Evolutionary conservation across 1,140 invertebrate species (phyloP), one percentile per base, ranked within the genome.

Genomic region (Euwallacea fornicatus): DNA sequence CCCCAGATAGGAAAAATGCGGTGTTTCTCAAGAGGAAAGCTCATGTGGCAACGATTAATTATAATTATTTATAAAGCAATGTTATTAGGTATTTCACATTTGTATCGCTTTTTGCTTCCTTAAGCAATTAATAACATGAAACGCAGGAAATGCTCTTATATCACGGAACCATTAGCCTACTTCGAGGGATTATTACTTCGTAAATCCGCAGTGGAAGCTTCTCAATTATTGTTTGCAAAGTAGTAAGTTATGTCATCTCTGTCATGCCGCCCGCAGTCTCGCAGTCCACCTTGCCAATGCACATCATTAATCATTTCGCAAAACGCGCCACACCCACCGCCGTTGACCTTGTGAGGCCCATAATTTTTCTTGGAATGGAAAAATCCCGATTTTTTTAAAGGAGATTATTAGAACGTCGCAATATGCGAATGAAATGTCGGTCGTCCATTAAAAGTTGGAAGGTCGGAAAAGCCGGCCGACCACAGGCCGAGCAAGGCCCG

Each of bases 371-470:
- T 50, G 46, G 9, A 6, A 50, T 50, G 46, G 6, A 11, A 33
- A 33, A 33, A n/a, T n/a, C 4, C 21, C 21, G 4, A 33, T 2
- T 33, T 33, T 33, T 33, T 33, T 33, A 33, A 33, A 33, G 4
- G 21, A 33, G 1, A 33, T 4, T 33, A 33, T 4, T 33, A 33
- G 46, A 50, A 13, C 46, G 9, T 11, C 6, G 54, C 16, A 56
- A 56, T 56, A n/a, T 56, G 54, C 54, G 54, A 56, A 3, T 21
- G 54, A 56, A 9, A n/a, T 56, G 11, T 56, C 46, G 46, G 21
- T 58, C 21, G 42, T 4, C 59, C 59, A 61, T 61, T 61, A 61
- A 61, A 61, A 33, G 59, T 61, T 61, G 41, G 21, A 58, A 58
- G 55, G 33, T 43, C 21, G 59, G 42, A 56, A 56, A 56, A 56